Evolutionary conservation across 2,888 invertebrate genomes (phyloP).

Genomic region (Amorpha juglandis): DNA sequence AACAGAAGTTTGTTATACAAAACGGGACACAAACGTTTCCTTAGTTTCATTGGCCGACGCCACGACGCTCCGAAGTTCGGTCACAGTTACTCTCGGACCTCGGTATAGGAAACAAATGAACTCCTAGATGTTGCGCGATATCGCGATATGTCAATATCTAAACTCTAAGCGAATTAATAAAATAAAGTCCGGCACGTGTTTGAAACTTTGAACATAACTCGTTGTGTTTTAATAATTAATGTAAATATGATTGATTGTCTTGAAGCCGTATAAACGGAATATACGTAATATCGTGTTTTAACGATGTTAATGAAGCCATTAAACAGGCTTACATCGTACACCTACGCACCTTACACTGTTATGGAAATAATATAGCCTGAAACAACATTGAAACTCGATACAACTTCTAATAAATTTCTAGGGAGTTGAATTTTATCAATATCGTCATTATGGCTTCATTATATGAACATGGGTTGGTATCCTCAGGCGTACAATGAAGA

Average conservation of each 20-base stretch:
- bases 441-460: conserved; percentile 1
- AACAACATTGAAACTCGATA: conserved; percentile 2
- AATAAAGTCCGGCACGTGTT: neutral
- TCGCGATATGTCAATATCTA: no score
- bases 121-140: no score
- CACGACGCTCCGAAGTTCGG: no score
- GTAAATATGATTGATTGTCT: neutral
- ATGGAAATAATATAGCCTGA: neutral
- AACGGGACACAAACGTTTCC: conserved; percentile 37
- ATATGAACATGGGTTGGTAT: neutral
- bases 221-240: neutral
- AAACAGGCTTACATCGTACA: neutral
- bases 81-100: no score
- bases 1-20: conserved; percentile 42
- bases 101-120: neutral
- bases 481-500: neutral
- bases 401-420: conserved; percentile 1
- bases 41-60: neutral
- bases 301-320: conserved; percentile 6
- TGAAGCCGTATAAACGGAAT: neutral
- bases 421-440: neutral
- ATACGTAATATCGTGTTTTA: neutral
- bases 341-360: neutral
- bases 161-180: neutral
- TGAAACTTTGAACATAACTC: conserved; percentile 1